Percentiles rank a stretch among this genome's conserved stretches.
Evolutionary conservation across 2,113 vertebrate species (phyloP).

Genomic region (Pandion haliaetus): DNA sequence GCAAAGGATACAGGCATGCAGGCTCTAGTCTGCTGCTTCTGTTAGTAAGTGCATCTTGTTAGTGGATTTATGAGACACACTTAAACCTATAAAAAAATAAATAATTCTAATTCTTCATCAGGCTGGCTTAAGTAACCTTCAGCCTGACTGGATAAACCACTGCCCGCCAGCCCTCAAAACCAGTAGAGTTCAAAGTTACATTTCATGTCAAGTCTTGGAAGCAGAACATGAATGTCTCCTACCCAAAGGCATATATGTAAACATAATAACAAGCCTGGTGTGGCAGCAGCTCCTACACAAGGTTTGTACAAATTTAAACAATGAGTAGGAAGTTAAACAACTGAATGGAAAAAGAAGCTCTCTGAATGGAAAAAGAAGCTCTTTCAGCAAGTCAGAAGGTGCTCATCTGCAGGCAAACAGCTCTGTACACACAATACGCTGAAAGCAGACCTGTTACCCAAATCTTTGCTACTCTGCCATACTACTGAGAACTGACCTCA

Average conservation of each 20-base stretch:
- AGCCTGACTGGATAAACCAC: constrained; percentile 13
- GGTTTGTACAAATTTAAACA: constrained; percentile 35
- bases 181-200: constrained; percentile 19
- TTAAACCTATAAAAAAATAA: constrained; percentile 60
- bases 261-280: constrained; percentile 27
- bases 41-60: constrained; percentile 68
- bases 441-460: neutral
- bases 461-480: constrained; percentile 2
- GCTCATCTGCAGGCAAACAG: constrained; percentile 1
- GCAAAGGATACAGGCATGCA: constrained; percentile 37
- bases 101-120: constrained; percentile 50
- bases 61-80: constrained; percentile 59
- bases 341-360: constrained; percentile 49
- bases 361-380: constrained; percentile 52
- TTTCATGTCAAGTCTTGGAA: constrained; percentile 53
- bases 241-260: constrained; percentile 50
- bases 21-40: constrained; percentile 45
- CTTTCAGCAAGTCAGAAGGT: constrained; percentile 57
- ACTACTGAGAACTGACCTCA: constrained; percentile 1
- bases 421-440: neutral
- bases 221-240: constrained; percentile 37
- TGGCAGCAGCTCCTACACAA: constrained; percentile 49
- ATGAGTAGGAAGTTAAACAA: constrained; percentile 18
- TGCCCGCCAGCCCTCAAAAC: constrained; percentile 47
- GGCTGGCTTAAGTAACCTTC: constrained; percentile 41